phyloP scores from a whole-genome alignment of 2,113 vertebrate genomes.

The Conger conger region DNA sequence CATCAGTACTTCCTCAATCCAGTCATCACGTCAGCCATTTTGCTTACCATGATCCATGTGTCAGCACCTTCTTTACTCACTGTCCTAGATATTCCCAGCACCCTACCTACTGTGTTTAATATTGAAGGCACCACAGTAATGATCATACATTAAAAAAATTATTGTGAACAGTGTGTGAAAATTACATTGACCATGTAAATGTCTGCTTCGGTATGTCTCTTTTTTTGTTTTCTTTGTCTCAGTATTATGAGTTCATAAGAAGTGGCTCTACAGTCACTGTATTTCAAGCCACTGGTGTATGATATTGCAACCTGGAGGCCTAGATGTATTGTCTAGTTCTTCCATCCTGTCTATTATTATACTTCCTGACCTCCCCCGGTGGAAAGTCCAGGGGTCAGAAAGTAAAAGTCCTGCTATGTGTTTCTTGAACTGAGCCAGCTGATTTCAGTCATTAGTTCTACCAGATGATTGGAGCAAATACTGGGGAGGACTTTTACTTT shows the following conservation, averaged over 20 bases:
- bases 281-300: too few species aligned
- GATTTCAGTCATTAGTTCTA: too few species aligned
- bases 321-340: too few species aligned
- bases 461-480: too few species aligned
- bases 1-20: constrained; percentile 18
- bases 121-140: constrained; percentile 42
- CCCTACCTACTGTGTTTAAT: constrained; percentile 61
- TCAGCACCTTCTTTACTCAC: constrained; percentile 30
- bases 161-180: neutral
- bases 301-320: too few species aligned
- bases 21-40: constrained; percentile 43
- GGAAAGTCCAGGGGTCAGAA: too few species aligned
- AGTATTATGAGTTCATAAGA: neutral
- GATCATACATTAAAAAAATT: constrained; percentile 50
- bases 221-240: neutral
- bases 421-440: too few species aligned
- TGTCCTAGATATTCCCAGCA: constrained; percentile 47
- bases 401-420: too few species aligned
- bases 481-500: too few species aligned
- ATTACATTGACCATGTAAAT: constrained; percentile 5
- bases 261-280: neutral
- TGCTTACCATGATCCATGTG: constrained; percentile 55
- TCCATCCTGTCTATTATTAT: too few species aligned
- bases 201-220: constrained; percentile 1
- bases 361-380: too few species aligned